A percentile compares a stretch with the other conserved stretches of the same genome.
phyloP scores from a whole-genome alignment of 2,797 vertebrate genomes.

The Rhincodon typus region DNA sequence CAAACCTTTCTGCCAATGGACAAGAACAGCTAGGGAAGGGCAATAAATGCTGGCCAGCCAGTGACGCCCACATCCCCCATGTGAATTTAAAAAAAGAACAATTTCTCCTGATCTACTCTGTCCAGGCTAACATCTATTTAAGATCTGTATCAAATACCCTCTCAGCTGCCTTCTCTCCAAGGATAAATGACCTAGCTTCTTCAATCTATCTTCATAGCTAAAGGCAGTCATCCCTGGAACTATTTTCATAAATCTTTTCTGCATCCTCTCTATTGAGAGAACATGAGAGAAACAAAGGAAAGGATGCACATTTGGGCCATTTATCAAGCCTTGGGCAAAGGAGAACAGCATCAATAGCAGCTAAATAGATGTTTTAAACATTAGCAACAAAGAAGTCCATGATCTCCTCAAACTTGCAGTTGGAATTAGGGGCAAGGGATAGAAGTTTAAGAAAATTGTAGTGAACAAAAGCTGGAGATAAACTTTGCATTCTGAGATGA shows the following conservation, averaged over 20 bases:
- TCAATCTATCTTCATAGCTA: not conserved
- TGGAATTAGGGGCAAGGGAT: not conserved
- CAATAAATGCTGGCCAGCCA: too few relatives aligned
- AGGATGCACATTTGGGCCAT: not conserved
- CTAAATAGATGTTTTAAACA: too few relatives aligned
- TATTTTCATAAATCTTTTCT: not conserved
- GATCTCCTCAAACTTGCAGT: not conserved
- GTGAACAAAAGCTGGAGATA: not conserved
- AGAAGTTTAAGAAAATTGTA: not conserved
- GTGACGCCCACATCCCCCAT: too few relatives aligned
- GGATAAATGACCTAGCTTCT: not conserved
- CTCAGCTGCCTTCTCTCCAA: not conserved
- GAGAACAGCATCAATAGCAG: not conserved
- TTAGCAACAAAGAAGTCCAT: not conserved
- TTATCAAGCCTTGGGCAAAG: not conserved
- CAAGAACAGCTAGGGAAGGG: too few relatives aligned
- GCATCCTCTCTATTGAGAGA: not conserved
- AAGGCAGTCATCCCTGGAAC: not conserved
- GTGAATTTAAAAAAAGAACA: too few relatives aligned
- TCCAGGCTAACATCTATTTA: not conserved
- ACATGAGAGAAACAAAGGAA: not conserved
- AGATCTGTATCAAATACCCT: not conserved
- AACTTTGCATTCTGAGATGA: not conserved
- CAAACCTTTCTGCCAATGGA: not conserved
- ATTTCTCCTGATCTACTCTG: not conserved